Base-by-base conservation (phyloP, 2,113 vertebrate species). In the Lichenostomus cassidix region DNA sequence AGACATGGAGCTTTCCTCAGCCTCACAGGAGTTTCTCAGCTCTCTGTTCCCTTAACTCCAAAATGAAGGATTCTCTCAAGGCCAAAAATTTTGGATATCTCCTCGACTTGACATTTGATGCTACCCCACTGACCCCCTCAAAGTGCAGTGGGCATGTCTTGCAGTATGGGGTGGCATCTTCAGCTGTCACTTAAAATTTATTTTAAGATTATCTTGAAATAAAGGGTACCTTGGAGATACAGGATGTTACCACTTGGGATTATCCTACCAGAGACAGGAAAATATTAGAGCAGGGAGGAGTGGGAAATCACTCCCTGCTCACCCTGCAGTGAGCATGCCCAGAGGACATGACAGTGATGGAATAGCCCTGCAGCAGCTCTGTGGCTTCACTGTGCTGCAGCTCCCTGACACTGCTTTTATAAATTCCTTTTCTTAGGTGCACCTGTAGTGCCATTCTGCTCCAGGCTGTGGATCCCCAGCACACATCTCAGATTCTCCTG, bases 1-100 rank as follows among this genome's bases (percentile, higher is more conserved):
- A 1, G 1, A 50, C 31, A 15, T 9, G 8, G 24, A 86, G 41
- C 37, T 56, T 68, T 79, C 44, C 49, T 79, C 74, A 70, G 39
- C 12, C 25, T 63, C 56, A 39, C 0, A 0, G 7, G 37, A 0
- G 0, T 15, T 19, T 49, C 46, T 89, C 25, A 37, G 8, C 5
- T 23, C 15, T 63, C 33, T 52, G 18, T 24, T 90, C 11, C 25
- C 27, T 67, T 39, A 42, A 47, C 23, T 46, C 60, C 52, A 49
- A 81, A 91, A 12, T 12, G 10, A 76, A 94, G 39, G 42, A 65
- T 41, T 29, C 11, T 70, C 41, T 35, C 31, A 73, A 35, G 10
- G 21, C 3, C 41, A 77, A 64, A 11, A 69, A 20, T 63, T 71
- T 52, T 39, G 24, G 56, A 7, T 31, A 39, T 18, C 39, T 68